Percentiles rank a stretch among this genome's conserved stretches.
Conservation (phyloP, 2,888 invertebrate genomes). For the Trichopoda pennipes region DNA sequence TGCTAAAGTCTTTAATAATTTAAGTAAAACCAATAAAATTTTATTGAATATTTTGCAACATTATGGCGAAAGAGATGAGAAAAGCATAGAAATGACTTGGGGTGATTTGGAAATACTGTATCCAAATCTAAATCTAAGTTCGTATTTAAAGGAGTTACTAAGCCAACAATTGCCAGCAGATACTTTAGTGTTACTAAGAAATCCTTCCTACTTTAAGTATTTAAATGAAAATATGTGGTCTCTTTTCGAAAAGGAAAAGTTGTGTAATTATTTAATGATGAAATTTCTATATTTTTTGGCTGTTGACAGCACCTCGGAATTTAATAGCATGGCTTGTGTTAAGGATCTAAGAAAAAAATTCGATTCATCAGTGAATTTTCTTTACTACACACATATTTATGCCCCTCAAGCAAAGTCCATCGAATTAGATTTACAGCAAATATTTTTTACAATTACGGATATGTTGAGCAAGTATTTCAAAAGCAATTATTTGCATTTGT, state of each 20-base stretch:
- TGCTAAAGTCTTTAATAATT: neutral
- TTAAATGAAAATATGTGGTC: slow-evolving; percentile 5
- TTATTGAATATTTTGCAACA: neutral
- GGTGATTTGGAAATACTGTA: neutral
- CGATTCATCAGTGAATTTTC: slow-evolving; percentile 72
- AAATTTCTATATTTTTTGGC: slow-evolving; percentile 71
- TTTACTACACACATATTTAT: slow-evolving; percentile 69
- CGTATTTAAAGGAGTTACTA: slow-evolving; percentile 11
- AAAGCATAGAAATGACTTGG: neutral
- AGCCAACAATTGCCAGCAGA: neutral
- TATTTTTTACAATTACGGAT: neutral
- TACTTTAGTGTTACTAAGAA: slow-evolving; percentile 14
- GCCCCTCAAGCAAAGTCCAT: neutral
- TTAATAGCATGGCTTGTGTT: slow-evolving; percentile 70
- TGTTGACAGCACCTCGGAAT: slow-evolving; percentile 64
- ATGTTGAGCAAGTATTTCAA: slow-evolving; percentile 51
- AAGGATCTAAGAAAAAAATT: slow-evolving; percentile 74
- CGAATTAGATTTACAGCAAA: neutral
- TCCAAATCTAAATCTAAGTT: slow-evolving; percentile 27
- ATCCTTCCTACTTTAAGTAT: slow-evolving; percentile 31
- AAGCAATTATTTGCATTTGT: slow-evolving; percentile 69
- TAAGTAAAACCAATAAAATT: slow-evolving; percentile 5
- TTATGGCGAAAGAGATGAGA: neutral
- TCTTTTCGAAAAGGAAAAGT: neutral
- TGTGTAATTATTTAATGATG: slow-evolving; percentile 76